Base-by-base conservation (phyloP, 2,888 invertebrate genomes). In the Agriopis leucophaearia region DNA sequence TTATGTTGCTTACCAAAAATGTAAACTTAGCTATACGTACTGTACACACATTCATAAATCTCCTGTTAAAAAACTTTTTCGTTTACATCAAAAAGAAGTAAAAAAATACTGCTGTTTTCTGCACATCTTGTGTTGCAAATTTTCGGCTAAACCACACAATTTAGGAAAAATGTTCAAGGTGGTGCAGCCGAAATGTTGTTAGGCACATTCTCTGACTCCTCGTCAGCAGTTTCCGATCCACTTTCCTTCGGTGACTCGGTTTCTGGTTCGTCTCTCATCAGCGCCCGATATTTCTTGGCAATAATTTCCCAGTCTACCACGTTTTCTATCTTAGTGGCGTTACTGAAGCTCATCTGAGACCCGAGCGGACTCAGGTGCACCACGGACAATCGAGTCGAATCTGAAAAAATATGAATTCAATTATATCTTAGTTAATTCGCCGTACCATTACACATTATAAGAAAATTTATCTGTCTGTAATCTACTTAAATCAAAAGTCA, bases 251-350 rank as follows among this genome's bases (percentile, higher is more conserved):
- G 83, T 0, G 85, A 81, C 59, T 94, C 94, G 13, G 68, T 69
- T 1, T 93, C 94, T 0, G 93, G 85, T 60, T 92, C 92, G 64
- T 91, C 94, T 57, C 94, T 86, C 89, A 86, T 94, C 10, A 98
- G 92, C 0, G 97, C 96, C 18, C 97, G 94, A 86, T 98, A 98
- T 85, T 98, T 98, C 91, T 97, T 97, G 27, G 98, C 97, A 67
- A 98, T 98, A 3, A 96, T 94, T 81, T 97, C 97, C 98, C 98
- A 98, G 86, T 98, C 98, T 1, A 97, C 97, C 8, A 98, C 97
- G 81, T 97, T 97, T 85, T 98, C 98, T 76, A 98, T 98, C 76
- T 97, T 95, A 55, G 96, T 96, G 58, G 96, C 95, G 74, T 96
- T 96, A 81, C 95, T 96, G 90, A 98, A 97, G 82, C 97, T 97